Evolutionary conservation across 1,140 invertebrate species (phyloP).

Genomic region (Drosophila kikkawai): DNA sequence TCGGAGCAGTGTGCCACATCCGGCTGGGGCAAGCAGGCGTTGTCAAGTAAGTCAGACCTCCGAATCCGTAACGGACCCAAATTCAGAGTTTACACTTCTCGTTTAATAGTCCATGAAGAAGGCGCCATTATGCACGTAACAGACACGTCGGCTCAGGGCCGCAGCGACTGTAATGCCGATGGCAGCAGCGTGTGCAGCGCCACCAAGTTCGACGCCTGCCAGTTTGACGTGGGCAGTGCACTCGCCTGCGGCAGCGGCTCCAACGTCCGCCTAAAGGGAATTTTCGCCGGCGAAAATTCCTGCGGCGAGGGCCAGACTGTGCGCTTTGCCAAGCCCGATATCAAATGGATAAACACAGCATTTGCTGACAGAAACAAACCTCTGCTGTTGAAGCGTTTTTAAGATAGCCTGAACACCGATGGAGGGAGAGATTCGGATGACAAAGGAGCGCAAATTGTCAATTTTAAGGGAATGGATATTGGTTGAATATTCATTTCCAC

Average conservation of each 20-base stretch:
- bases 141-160: conserved; percentile 87
- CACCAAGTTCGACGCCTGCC: conserved; percentile 86
- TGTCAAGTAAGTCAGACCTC: conserved; percentile 88
- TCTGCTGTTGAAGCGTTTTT: conserved; percentile 71
- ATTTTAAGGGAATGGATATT: conserved; percentile 11
- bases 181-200: conserved; percentile 85
- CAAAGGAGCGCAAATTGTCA: neutral
- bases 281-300: conserved; percentile 91
- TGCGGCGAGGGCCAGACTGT: conserved; percentile 79
- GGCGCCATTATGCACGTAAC: conserved; percentile 91
- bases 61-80: neutral
- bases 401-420: neutral
- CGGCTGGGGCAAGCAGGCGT: conserved; percentile 92
- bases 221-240: conserved; percentile 92
- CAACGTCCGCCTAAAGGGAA: conserved; percentile 89
- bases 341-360: conserved; percentile 79
- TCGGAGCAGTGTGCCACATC: conserved; percentile 90
- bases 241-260: conserved; percentile 90
- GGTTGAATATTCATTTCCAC: conserved; percentile 55
- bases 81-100: neutral
- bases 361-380: conserved; percentile 77
- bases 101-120: conserved; percentile 87
- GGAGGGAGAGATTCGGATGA: neutral
- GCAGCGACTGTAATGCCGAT: conserved; percentile 72
- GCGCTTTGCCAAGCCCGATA: conserved; percentile 79